Evolutionary conservation across 2,797 vertebrate genomes (phyloP).

Genomic region (Nannoperca obscura): DNA sequence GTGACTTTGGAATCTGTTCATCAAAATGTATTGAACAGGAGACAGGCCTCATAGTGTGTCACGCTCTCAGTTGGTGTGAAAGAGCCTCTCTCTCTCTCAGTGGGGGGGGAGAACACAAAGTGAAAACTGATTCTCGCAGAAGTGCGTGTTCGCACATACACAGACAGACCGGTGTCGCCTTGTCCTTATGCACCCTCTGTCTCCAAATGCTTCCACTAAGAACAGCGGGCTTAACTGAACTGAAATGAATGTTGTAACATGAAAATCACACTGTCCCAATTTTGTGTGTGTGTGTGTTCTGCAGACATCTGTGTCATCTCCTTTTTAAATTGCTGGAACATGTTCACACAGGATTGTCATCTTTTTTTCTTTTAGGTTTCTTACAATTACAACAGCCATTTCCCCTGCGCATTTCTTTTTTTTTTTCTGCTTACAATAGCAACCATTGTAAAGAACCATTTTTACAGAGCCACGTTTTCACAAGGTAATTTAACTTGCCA

Average conservation of each 20-base stretch:
- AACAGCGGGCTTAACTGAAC: slow-evolving; percentile 6
- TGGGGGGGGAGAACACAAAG: slow-evolving; percentile 66
- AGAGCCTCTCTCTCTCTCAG: slow-evolving; percentile 41
- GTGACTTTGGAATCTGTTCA: slow-evolving; percentile 20
- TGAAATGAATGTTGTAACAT: neutral
- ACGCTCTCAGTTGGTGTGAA: slow-evolving; percentile 58
- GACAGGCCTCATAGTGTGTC: slow-evolving; percentile 57
- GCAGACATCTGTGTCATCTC: neutral
- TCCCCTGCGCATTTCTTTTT: neutral
- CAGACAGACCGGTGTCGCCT: slow-evolving; percentile 37
- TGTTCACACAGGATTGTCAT: slow-evolving; percentile 12
- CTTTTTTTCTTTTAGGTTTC: slow-evolving; percentile 32
- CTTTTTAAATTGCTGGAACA: neutral
- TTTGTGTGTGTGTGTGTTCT: neutral
- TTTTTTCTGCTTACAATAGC: slow-evolving; percentile 41
- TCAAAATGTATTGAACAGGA: slow-evolving; percentile 26
- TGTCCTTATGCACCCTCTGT: slow-evolving; percentile 51
- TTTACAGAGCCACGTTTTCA: neutral
- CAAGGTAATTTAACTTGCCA: slow-evolving; percentile 20
- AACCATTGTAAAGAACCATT: slow-evolving; percentile 6
- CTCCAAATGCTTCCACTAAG: slow-evolving; percentile 36
- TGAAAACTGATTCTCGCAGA: slow-evolving; percentile 42
- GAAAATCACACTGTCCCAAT: neutral
- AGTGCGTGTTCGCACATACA: slow-evolving; percentile 48
- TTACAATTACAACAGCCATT: neutral